Conservation (phyloP, 2,797 vertebrate species). For the Synaphobranchus kaupii region DNA sequence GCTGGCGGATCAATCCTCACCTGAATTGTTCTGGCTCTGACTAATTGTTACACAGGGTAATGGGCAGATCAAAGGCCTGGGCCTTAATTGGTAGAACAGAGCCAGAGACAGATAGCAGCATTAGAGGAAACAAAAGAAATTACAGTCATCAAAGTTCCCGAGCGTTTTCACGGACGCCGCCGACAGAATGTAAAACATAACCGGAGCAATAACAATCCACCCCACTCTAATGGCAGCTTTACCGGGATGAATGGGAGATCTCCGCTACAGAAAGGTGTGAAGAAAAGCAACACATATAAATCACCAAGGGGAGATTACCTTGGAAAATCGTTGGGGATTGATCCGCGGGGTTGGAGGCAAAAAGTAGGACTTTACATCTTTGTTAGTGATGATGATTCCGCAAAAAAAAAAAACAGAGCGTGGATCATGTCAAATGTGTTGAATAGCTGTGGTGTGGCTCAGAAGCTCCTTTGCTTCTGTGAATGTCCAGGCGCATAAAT, state of each 20-base stretch:
- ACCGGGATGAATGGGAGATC: not conserved
- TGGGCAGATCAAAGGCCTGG: conserved; percentile 67
- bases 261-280: conserved; percentile 7
- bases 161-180: not conserved
- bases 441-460: not conserved
- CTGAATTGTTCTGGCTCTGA: conserved; percentile 62
- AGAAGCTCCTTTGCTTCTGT: not conserved
- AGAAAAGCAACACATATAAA: not conserved
- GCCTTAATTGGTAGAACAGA: conserved; percentile 57
- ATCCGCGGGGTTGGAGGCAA: not conserved
- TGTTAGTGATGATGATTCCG: not conserved
- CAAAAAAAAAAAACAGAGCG: not conserved
- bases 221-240: not conserved
- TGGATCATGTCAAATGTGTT: not conserved
- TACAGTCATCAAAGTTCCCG: conserved; percentile 24
- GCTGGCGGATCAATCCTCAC: conserved; percentile 64
- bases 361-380: not conserved
- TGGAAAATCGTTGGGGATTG: conserved; percentile 8
- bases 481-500: not conserved
- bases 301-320: not conserved
- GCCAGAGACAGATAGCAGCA: conserved; percentile 35
- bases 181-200: not conserved
- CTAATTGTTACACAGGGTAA: conserved; percentile 71
- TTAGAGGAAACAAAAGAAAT: conserved; percentile 43
- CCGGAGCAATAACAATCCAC: conserved; percentile 22